Evolutionary conservation across 2,113 vertebrate genomes (phyloP).

Genomic region (Rhynchomys soricoides): DNA sequence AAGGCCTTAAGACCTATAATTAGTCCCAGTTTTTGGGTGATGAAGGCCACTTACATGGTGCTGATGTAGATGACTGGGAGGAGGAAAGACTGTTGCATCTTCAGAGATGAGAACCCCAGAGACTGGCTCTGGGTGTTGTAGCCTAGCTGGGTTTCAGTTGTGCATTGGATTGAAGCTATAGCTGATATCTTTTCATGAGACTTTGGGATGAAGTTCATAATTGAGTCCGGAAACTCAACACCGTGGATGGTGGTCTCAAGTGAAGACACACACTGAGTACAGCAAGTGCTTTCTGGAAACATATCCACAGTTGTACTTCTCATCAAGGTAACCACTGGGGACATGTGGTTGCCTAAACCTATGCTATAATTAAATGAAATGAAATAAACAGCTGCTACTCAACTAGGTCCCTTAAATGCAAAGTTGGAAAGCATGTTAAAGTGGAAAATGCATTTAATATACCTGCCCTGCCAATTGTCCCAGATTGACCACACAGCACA

Average conservation of each 20-base stretch:
- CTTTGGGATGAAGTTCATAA: not conserved
- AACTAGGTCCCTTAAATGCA: not conserved
- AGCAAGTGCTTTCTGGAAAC: not conserved
- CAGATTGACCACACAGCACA: not conserved
- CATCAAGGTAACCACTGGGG: accelerated
- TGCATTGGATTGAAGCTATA: not conserved
- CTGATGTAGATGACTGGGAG: not conserved
- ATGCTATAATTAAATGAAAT: not conserved
- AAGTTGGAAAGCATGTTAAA: not conserved
- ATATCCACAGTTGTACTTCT: too few relatives aligned
- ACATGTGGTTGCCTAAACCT: not conserved
- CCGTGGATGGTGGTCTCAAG: not conserved
- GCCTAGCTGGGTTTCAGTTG: not conserved
- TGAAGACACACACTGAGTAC: not conserved
- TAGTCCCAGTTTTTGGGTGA: not conserved
- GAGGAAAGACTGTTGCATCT: accelerated
- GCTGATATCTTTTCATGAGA: not conserved
- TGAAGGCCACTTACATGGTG: not conserved
- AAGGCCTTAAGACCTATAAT: not conserved
- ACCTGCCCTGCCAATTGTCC: not conserved
- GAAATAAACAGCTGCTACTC: not conserved
- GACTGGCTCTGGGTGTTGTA: not conserved
- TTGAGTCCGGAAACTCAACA: not conserved
- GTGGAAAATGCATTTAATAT: not conserved
- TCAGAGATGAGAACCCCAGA: accelerated